Conservation (phyloP, 1,140 invertebrate species). For the Zeugodacus cucurbitae region DNA sequence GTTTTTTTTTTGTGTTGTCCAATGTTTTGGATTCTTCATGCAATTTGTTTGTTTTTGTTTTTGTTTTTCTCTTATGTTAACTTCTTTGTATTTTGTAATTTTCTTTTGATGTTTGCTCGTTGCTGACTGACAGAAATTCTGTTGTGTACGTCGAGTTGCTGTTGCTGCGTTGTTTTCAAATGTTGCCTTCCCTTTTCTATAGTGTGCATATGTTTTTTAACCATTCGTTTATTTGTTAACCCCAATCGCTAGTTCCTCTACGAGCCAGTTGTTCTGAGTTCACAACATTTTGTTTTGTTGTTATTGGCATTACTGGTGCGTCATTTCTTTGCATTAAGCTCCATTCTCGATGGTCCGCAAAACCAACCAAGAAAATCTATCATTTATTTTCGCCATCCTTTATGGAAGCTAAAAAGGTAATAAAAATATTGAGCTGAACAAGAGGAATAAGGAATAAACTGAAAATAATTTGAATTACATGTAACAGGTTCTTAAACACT, state of each 20-base stretch:
- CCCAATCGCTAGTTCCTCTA: background rate
- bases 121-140: background rate
- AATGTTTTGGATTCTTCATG: background rate
- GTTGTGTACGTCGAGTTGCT: background rate
- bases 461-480: too few species aligned
- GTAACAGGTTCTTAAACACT: too few species aligned
- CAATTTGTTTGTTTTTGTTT: background rate
- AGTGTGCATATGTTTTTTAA: background rate
- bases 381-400: too few species aligned
- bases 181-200: background rate
- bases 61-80: background rate
- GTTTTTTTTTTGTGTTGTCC: background rate
- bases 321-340: background rate
- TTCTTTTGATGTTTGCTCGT: constrained; percentile 35
- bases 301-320: background rate
- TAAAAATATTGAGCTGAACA: too few species aligned
- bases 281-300: background rate
- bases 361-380: background rate
- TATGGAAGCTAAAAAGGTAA: too few species aligned
- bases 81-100: background rate
- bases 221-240: background rate
- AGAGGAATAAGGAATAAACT: too few species aligned
- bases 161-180: background rate
- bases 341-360: background rate
- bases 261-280: background rate